Percentiles rank a stretch among this genome's conserved stretches.
Conservation (phyloP, 2,888 invertebrate species). For the Diarsia mendica region DNA sequence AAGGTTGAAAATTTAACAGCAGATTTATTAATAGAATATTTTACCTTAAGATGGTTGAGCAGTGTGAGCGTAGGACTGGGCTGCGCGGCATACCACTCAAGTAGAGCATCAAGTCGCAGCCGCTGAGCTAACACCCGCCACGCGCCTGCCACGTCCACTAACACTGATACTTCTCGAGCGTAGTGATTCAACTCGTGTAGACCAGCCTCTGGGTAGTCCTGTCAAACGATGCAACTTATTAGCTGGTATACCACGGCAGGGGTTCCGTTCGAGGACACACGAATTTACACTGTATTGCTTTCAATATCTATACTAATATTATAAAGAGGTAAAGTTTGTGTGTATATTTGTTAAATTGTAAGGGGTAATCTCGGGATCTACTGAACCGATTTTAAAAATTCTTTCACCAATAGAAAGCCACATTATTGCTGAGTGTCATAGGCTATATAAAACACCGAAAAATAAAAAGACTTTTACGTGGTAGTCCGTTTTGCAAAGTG, state of each 20-base stretch:
- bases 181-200: constrained; percentile 69
- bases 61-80: constrained; percentile 89
- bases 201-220: constrained; percentile 56
- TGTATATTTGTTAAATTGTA: too few relatives aligned
- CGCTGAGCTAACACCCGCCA: constrained; percentile 91
- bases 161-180: constrained; percentile 83
- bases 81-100: constrained; percentile 85
- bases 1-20: background rate
- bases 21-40: background rate
- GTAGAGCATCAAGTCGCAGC: constrained; percentile 86
- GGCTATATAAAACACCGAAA: too few relatives aligned
- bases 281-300: background rate
- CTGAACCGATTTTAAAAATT: too few relatives aligned
- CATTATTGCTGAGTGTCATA: too few relatives aligned
- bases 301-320: too few relatives aligned
- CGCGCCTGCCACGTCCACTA: constrained; percentile 89
- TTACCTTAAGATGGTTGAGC: constrained; percentile 89
- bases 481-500: too few relatives aligned
- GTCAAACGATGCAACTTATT: background rate
- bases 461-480: too few relatives aligned
- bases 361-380: too few relatives aligned
- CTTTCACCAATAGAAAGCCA: too few relatives aligned
- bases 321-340: too few relatives aligned
- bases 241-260: background rate
- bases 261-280: background rate